These are phyloP conservation scores for Thera britannica DNA, from an alignment of 2,888 invertebrate species.

Conservation along the genomic window DNA sequence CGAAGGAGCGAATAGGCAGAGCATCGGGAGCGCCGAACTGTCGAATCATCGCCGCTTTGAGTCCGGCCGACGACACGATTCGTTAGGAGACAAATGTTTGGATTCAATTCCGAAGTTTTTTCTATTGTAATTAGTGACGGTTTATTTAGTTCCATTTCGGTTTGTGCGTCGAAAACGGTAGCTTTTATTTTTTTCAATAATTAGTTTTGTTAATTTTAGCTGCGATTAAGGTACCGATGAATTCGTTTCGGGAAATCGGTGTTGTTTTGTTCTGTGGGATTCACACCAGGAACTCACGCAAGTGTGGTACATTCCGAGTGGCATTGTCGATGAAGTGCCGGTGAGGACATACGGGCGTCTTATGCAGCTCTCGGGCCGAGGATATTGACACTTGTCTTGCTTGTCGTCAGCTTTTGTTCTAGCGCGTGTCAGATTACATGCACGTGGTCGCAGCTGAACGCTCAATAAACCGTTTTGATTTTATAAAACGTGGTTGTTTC, in stretches of 20 bases:
- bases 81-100: constrained; percentile 85
- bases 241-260: constrained; percentile 43
- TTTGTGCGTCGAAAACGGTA: constrained; percentile 65
- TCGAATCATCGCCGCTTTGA: constrained; percentile 83
- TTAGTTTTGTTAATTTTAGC: constrained; percentile 69
- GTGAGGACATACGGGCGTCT: constrained; percentile 79
- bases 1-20: constrained; percentile 82
- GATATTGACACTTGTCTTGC: constrained; percentile 81
- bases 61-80: constrained; percentile 70
- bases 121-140: constrained; percentile 76
- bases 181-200: constrained; percentile 65
- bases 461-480: constrained; percentile 16
- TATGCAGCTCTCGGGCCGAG: constrained; percentile 67
- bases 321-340: constrained; percentile 74
- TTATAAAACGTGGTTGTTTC: background rate
- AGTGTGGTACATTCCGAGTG: constrained; percentile 61
- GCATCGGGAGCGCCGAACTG: constrained; percentile 78
- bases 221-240: constrained; percentile 50
- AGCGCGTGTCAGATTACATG: constrained; percentile 75
- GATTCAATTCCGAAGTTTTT: constrained; percentile 81
- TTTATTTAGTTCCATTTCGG: constrained; percentile 71
- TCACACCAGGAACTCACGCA: constrained; percentile 21
- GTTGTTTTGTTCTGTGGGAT: constrained; percentile 33
- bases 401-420: constrained; percentile 74
- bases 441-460: constrained; percentile 60